Percentiles rank a stretch among this genome's conserved stretches.
Conservation (phyloP, 2,113 vertebrate species). For the Engraulis encrasicolus region DNA sequence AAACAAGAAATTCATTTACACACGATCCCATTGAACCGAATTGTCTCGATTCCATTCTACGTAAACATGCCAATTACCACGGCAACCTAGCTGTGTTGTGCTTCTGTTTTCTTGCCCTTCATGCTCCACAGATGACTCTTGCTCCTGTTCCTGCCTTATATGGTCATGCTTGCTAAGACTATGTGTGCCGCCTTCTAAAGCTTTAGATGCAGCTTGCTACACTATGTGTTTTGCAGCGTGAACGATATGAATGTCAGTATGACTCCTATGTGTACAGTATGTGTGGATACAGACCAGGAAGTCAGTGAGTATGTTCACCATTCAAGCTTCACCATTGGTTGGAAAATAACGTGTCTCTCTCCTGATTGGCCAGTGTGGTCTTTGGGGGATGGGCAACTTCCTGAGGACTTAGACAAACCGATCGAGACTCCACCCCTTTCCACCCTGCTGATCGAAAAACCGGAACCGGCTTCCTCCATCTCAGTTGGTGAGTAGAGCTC, state of each 20-base stretch:
- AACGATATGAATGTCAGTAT: constrained; percentile 36
- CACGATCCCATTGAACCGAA: background rate
- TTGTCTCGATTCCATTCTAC: background rate
- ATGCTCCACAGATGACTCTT: constrained; percentile 31
- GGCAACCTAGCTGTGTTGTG: background rate
- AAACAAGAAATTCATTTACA: no score
- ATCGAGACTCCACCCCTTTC: constrained; percentile 80
- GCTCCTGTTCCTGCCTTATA: constrained; percentile 17
- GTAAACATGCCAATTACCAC: background rate
- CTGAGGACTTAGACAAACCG: constrained; percentile 87
- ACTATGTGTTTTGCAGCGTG: constrained; percentile 45
- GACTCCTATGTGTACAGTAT: constrained; percentile 35
- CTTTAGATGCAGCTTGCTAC: constrained; percentile 49
- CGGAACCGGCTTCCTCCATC: constrained; percentile 79
- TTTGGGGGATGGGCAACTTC: constrained; percentile 81
- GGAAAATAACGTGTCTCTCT: constrained; percentile 48
- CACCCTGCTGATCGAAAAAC: constrained; percentile 87
- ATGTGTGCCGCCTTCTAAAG: constrained; percentile 20
- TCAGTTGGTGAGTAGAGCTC: constrained; percentile 87
- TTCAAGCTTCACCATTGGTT: background rate
- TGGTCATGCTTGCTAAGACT: constrained; percentile 69
- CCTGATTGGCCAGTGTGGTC: constrained; percentile 84
- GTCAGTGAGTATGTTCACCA: background rate
- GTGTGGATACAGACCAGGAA: constrained; percentile 28
- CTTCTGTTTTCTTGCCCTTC: constrained; percentile 27